Base-by-base conservation (phyloP, 2,113 vertebrate species). In the Pao palembangensis region DNA sequence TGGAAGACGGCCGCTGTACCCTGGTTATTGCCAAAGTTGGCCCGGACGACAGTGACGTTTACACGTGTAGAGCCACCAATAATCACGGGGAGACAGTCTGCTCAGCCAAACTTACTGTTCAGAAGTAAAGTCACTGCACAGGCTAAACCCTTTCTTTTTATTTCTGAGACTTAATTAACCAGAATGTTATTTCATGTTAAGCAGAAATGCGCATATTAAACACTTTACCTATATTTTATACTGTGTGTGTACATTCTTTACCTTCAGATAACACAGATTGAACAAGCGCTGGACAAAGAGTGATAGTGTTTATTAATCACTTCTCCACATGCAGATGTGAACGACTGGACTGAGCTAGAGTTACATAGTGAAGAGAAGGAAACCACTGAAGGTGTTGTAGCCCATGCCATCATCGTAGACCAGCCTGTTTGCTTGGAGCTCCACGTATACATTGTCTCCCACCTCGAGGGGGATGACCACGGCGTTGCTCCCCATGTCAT, bases 1-100 rank as follows among this genome's bases (percentile, higher is more conserved):
- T 92, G 55, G 92, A 92, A 28, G 84, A 92, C 3, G 93, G 92
- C 11, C 56, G 64, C 73, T 93, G 92, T 50, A 84, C 84, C 13
- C 78, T 93, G 41, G 52, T 88, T 21, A 49, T 93, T 13, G 46
- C 69, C 1, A 48, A 68, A 14, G 82, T 88, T 15, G 52, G 41
- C 8, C 54, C 17, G 0, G 18, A 57, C 16, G 88, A 93, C n/a
- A 2, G 34, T 5, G 86, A 85, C 3, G 25, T 86, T 19, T 93
- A 92, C 25, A 85, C 88, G 46, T 92, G 92, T 55, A 90, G 67
- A 73, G 92, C 91, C 59, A 80, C 67, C 20, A 91, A 79, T 17
- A 72, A 75, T 31, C 38, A 81, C 0, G 92, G 90, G 60, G 82
- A 90, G 34, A 70, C 67, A 0, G 67, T 69, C 34, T 89, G 85